Evolutionary conservation across 1,140 invertebrate genomes (phyloP), one percentile per base, ranked within the genome.

Genomic region (Drosophila grimshawi): DNA sequence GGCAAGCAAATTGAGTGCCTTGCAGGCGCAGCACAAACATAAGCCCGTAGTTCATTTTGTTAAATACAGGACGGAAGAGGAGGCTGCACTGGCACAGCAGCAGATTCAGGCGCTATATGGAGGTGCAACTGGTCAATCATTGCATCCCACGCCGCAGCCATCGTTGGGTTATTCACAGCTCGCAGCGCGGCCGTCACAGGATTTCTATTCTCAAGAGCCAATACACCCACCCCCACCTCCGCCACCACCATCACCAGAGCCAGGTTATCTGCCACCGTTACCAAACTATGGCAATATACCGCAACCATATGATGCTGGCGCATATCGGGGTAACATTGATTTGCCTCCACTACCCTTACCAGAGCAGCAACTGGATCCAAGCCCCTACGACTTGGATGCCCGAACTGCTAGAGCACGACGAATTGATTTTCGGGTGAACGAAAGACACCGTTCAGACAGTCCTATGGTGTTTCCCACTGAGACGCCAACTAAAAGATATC

Each of bases 41-140:
- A 91, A 90, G 64, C 91, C 91, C 1, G 79, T 91, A 68, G 91
- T 92, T 55, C 88, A 92, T 62, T 92, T 92, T 74, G 90, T 92
- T 30, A 92, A 92, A 80, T 92, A 92, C 56, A 86, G 81, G 52
- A 92, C 90, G 19, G 90, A 90, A 55, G 91, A 76, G 63, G 91
- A 92, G 43, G 91, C 91, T 35, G 78, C 53, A 49, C 82, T 83
- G 45, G 91, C 91, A 29, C 91, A 92, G 67, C 77, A 78, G 37
- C 75, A 80, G 51, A 92, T 92, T 68, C 90, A 91, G 83, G 81
- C 72, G 5, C 86, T 92, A 55, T 92, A 92, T 65, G 80, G 76
- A 10, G 78, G 73, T 33, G 48, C 48, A 11, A 8, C 48, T 10
- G 19, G 53, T 0, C 33, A 33, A 6, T 30, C 48, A 3, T 67